These are phyloP conservation scores for Eristalis arbustorum DNA, from an alignment of 2,888 invertebrate genomes.

Conservation along the genomic window DNA sequence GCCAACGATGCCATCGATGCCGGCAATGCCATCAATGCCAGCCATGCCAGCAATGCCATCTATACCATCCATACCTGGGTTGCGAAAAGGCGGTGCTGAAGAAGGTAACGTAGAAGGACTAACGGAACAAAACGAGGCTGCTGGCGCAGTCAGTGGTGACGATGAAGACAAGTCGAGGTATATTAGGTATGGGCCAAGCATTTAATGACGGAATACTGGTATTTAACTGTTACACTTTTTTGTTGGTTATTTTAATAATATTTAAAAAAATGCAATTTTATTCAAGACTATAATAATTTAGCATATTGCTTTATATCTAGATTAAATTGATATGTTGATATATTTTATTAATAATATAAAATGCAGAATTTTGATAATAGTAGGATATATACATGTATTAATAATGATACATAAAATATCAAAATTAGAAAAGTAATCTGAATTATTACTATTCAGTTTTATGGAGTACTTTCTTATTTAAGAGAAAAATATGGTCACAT, in stretches of 20 bases:
- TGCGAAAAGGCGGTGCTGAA: constrained; percentile 83
- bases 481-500: too few relatives aligned
- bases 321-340: neutral
- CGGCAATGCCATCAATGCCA: constrained; percentile 79
- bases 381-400: neutral
- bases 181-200: constrained; percentile 85
- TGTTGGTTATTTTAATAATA: constrained; percentile 41
- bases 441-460: neutral
- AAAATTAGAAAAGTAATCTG: neutral
- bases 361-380: neutral
- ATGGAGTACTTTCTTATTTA: too few relatives aligned
- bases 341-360: neutral
- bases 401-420: neutral
- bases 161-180: constrained; percentile 95
- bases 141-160: constrained; percentile 81
- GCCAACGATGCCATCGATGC: constrained; percentile 80
- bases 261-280: constrained; percentile 1
- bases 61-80: constrained; percentile 84
- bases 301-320: neutral
- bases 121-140: constrained; percentile 72
- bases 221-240: constrained; percentile 71
- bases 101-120: constrained; percentile 81
- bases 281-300: constrained; percentile 24
- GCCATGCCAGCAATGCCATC: constrained; percentile 79
- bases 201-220: constrained; percentile 80